Evolutionary conservation across 2,888 invertebrate genomes (phyloP).

Genomic region (Serrognathus titanus): DNA sequence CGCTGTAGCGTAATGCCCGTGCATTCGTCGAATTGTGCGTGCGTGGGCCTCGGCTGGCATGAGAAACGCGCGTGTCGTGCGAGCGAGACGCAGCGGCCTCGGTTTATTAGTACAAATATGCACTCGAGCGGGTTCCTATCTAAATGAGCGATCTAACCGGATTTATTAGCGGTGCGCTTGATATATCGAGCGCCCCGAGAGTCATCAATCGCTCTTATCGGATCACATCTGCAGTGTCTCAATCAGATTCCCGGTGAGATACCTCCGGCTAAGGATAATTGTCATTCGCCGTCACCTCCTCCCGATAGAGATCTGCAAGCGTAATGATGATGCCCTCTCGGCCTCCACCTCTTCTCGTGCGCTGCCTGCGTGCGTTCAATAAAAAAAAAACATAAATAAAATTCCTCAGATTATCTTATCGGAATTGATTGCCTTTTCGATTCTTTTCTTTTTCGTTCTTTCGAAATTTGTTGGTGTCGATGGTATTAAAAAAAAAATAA

Average conservation of each 20-base stretch:
- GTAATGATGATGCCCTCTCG: neutral
- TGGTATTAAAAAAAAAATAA: too few species aligned
- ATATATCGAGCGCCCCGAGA: constrained; percentile 30
- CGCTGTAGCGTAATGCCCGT: too few species aligned
- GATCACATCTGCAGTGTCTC: constrained; percentile 31
- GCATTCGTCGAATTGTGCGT: too few species aligned
- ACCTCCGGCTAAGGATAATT: constrained; percentile 39
- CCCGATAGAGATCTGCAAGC: constrained; percentile 22
- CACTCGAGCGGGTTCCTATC: constrained; percentile 27
- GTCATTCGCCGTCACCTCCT: constrained; percentile 36
- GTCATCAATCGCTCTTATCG: constrained; percentile 30
- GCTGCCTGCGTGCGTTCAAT: too few species aligned
- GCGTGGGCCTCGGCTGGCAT: neutral
- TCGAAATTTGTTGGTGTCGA: too few species aligned
- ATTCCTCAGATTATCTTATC: too few species aligned
- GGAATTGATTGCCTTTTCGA: too few species aligned
- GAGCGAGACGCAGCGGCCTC: neutral
- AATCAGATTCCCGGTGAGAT: constrained; percentile 39
- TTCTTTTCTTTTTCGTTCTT: too few species aligned
- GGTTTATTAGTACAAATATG: constrained; percentile 25
- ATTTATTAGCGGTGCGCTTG: constrained; percentile 33
- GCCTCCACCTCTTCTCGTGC: neutral
- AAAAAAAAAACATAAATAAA: too few species aligned
- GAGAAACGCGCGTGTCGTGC: neutral
- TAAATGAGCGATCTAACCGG: constrained; percentile 36